Evolutionary conservation across 2,797 vertebrate genomes (phyloP).

Genomic region (Acanthurus tractus): DNA sequence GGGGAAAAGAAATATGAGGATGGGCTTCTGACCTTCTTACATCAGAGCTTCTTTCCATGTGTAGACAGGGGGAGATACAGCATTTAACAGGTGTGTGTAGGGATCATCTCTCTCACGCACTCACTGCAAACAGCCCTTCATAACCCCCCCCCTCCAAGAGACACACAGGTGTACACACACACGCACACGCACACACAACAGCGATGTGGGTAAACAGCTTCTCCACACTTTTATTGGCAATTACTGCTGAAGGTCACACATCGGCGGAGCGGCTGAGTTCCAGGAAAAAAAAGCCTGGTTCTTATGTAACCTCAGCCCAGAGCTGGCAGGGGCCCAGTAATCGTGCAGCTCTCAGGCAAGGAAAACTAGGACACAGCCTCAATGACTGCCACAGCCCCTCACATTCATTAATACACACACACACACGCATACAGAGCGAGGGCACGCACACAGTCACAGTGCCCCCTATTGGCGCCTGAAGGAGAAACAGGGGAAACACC

Average conservation of each 20-base stretch:
- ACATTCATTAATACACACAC: constrained; percentile 54
- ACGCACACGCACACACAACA: constrained; percentile 4
- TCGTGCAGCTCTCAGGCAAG: constrained; percentile 86
- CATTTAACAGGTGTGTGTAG: constrained; percentile 63
- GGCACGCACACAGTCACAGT: constrained; percentile 71
- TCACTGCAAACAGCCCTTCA: constrained; percentile 7
- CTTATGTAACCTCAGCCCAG: constrained; percentile 95
- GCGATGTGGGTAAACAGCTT: constrained; percentile 89
- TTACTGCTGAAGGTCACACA: constrained; percentile 97
- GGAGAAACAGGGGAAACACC: constrained; percentile 69
- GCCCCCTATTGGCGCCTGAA: constrained; percentile 87
- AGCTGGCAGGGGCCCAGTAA: constrained; percentile 91
- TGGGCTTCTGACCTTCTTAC: constrained; percentile 20
- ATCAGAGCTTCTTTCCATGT: constrained; percentile 45
- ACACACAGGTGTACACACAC: neutral
- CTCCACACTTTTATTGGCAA: constrained; percentile 89
- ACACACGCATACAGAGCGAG: no score
- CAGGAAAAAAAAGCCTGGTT: constrained; percentile 90
- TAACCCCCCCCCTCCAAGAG: neutral
- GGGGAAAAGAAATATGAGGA: constrained; percentile 17
- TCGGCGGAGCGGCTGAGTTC: constrained; percentile 89
- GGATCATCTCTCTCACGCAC: constrained; percentile 27
- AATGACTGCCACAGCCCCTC: constrained; percentile 74
- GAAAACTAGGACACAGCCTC: constrained; percentile 91
- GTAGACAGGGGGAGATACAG: constrained; percentile 49